Conservation (phyloP, 2,797 vertebrate genomes). For the Cyclopterus lumpus region DNA sequence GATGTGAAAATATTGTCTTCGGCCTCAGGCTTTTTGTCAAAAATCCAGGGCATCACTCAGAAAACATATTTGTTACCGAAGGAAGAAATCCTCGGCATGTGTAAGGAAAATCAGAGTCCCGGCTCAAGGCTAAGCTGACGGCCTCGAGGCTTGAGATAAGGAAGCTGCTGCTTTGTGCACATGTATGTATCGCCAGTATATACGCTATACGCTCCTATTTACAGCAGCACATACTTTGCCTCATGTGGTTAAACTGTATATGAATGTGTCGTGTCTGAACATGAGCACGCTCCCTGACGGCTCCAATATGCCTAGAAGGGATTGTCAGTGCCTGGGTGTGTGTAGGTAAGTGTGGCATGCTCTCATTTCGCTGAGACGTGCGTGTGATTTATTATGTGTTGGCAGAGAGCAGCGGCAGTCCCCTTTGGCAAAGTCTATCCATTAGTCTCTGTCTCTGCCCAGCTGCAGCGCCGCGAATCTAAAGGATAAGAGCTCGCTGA, state of each 20-base stretch:
- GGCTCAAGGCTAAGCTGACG: constrained; percentile 13
- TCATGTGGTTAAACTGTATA: neutral
- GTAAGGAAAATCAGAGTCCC: constrained; percentile 19
- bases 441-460: constrained; percentile 63
- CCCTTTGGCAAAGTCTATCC: constrained; percentile 53
- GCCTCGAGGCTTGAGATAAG: constrained; percentile 5
- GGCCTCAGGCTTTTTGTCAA: neutral
- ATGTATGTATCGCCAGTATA: constrained; percentile 8
- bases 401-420: constrained; percentile 43
- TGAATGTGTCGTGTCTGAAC: constrained; percentile 13
- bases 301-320: constrained; percentile 15
- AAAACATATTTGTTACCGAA: neutral
- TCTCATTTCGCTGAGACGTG: constrained; percentile 6
- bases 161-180: constrained; percentile 25
- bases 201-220: constrained; percentile 1
- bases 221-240: constrained; percentile 4
- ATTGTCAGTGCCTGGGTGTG: constrained; percentile 1
- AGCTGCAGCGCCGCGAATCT: constrained; percentile 53
- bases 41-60: neutral
- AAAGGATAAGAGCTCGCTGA: constrained; percentile 53
- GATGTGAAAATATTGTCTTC: neutral
- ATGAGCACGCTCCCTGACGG: constrained; percentile 20
- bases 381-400: constrained; percentile 19
- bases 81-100: constrained; percentile 10
- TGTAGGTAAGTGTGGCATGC: neutral